phyloP scores from a whole-genome alignment of 2,888 invertebrate species.

The Pogonocherus hispidulus region DNA sequence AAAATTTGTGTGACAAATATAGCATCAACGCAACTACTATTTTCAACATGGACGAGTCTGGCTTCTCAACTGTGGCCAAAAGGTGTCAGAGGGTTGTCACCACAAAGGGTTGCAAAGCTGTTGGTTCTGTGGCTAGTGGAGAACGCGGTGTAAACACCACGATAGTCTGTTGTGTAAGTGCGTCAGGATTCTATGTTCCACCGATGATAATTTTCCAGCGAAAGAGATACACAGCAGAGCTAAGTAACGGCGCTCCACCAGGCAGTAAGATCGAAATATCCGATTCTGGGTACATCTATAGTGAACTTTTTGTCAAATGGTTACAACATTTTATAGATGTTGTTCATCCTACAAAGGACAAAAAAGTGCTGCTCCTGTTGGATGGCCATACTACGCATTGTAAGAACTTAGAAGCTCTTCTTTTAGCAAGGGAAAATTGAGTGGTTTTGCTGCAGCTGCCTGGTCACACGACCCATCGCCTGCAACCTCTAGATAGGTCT shows the following conservation, averaged over 20 bases:
- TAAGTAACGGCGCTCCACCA: constrained; percentile 1
- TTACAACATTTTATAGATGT: constrained; percentile 2
- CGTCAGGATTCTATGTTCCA: constrained; percentile 24
- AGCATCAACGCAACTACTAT: constrained; percentile 40
- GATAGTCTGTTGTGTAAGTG: constrained; percentile 19
- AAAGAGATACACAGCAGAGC: constrained; percentile 2
- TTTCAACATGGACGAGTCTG: constrained; percentile 51
- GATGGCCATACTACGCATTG: not conserved
- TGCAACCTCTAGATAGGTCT: constrained; percentile 25
- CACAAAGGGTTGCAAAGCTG: constrained; percentile 43
- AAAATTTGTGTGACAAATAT: constrained; percentile 42
- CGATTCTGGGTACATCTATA: not conserved
- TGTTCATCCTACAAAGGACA: constrained; percentile 2
- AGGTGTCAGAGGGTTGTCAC: constrained; percentile 44
- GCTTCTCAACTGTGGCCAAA: constrained; percentile 48
- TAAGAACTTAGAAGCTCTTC: not conserved
- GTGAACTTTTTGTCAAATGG: not conserved
- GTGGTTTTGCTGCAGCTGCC: constrained; percentile 22
- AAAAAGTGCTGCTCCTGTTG: not conserved
- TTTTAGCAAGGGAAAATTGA: not conserved
- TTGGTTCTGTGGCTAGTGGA: constrained; percentile 47
- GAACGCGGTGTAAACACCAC: constrained; percentile 50
- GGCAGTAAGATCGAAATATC: not conserved
- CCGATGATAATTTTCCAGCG: not conserved
- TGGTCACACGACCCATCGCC: constrained; percentile 29